Base-by-base conservation (phyloP, 2,113 vertebrate species). In the Platichthys flesus region DNA sequence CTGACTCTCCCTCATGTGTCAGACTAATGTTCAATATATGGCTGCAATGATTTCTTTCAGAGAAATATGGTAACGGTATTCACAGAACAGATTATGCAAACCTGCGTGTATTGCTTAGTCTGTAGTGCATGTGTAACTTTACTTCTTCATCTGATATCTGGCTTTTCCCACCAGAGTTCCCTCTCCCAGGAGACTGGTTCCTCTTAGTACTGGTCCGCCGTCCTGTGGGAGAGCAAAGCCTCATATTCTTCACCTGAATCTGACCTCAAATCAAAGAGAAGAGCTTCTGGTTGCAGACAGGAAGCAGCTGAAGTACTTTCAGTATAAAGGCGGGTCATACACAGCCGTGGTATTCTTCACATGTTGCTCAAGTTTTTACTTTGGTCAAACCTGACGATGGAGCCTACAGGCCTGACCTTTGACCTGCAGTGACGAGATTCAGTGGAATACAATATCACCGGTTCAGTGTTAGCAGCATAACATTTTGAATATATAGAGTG, bases 271-370 rank as follows among this genome's bases (percentile, higher is more conserved):
- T 71, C 15, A 69, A 65, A 79, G 2, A 82, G 65, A 72, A 72
- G 58, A 61, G 0, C 35, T 76, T 56, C 37, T 3, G 72, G 14
- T 40, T 31, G 40, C 47, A 66, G n/a, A 20, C 76, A 57, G 55
- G 23, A 71, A 75, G 13, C 26, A 55, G 57, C 66, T 78, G 60
- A 66, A 71, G 37, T 9, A 31, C 45, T 71, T 78, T 62, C 61
- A 59, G 13, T 2, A 31, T n/a, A 24, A 51, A n/a, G 9, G 18
- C 2, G 20, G 35, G 67, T 51, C 37, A 62, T 47, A 26, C 31
- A 12, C 37, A 62, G 51, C 42, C 21, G 5, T 47, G 15, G 18
- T 10, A 63, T 49, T 67, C 18, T 40, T 67, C 26, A 16, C 45
- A 49, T 49, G 45, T 49, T 49, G 45, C 2, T 45, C 10, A 45